Evolutionary conservation across 1,140 invertebrate species (phyloP), one percentile per base, ranked within the genome.

Genomic region (Zophobas atratus): DNA sequence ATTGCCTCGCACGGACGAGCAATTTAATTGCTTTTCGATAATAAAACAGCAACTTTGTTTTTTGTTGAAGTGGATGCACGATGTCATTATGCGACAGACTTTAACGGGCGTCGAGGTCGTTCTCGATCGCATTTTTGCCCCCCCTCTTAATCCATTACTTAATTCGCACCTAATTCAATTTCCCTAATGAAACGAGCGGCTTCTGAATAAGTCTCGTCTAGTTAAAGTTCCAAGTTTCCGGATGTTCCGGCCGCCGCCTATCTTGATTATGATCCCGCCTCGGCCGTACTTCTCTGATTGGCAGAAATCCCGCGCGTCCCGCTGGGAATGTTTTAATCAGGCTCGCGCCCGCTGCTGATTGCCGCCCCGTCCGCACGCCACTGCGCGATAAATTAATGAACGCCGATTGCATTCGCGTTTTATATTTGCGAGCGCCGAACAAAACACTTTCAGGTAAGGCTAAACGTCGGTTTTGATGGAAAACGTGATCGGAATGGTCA

Each of bases 321-420:
- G 77, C 70, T 70, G 79, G 79, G 79, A 79, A 78, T 80, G 79
- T 79, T 80, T 80, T 80, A 80, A 80, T 80, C 79, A 80, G 79
- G 76, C 77, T 70, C 70, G 72, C 70, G 76, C 79, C 73, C 75
- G 73, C 72, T 75, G 74, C 67, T 77, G 78, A 77, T 79, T 79
- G 78, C 78, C 63, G 63, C 48, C 57, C 73, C 67, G 36, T 4
- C 57, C 38, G 60, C 60, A 67, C 38, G 56, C 56, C 74, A 76
- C 74, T 67, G 56, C 36, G 35, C 36, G 35, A 60, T 63, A 67
- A 76, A 76, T 76, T 76, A 76, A 76, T 76, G 74, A 63, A 63
- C 57, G 6, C 57, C 49, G 49, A 51, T 51, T 51, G 49, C 49
- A 51, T 3, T 56, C 34, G 32, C 34, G 55, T 35, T 33, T 33